Evolutionary conservation across 1,140 invertebrate genomes (phyloP), one percentile per base, ranked within the genome.

Genomic region (Pomacea maculata): DNA sequence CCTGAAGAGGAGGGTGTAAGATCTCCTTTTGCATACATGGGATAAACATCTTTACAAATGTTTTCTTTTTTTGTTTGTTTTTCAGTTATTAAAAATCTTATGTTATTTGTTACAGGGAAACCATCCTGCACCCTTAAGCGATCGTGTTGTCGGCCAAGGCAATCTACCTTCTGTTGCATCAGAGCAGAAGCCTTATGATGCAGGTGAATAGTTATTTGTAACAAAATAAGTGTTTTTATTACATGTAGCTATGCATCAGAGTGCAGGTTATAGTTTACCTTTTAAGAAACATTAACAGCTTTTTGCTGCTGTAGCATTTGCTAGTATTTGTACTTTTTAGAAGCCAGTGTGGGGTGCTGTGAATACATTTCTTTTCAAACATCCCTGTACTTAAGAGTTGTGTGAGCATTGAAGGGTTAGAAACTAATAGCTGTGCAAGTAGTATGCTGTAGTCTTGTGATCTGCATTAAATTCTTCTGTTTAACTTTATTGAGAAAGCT

Each of bases 211-310:
- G 67, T 21, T 25, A 11, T 15, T 34, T 25, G 67, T 14, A n/a
- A 70, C 1, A 25, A 25, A 11, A 25, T 12, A 25, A 25, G 25
- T 25, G 2, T 19, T 65, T 65, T 2, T 7, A n/a, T 65, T 7
- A 65, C 64, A 65, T 19, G 64, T 19, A 17, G n/a, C 1, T 19
- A 19, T n/a, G 81, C 74, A 19, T 21, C 10, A 55, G 21, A 52
- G 15, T 54, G 21, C 54, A 78, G 34, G 19, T 80, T 29, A 73
- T 67, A 73, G 57, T 79, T 55, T 78, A 74, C 77, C 75, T 61
- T 72, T 63, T 70, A 70, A 21, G 10, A 25, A 45, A 2, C 2
- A 45, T 45, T 45, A 45, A 12, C 29, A 34, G 67, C 21, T 70
- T 4, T 70, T 70, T 70, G 12, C 4, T 70, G 45, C 15, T 74